Conservation (phyloP, 1,140 invertebrate genomes). For the Papilio helenus region DNA sequence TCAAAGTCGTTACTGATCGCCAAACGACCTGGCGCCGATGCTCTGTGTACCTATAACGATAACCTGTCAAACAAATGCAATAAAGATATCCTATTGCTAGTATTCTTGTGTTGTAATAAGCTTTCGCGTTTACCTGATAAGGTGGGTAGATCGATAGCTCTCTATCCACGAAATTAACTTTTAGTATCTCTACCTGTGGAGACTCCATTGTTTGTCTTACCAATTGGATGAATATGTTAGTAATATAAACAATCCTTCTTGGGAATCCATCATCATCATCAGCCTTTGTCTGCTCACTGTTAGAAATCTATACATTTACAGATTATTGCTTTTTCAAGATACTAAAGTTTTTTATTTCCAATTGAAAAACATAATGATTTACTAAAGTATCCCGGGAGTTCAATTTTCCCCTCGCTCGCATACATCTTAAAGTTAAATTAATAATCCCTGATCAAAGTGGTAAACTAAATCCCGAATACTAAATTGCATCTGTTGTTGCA, state of each 20-base stretch:
- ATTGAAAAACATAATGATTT: too few relatives aligned
- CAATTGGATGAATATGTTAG: not conserved
- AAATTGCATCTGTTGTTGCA: slow-evolving; percentile 43
- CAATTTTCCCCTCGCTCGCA: not conserved
- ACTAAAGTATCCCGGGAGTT: not conserved
- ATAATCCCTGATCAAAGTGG: slow-evolving; percentile 15
- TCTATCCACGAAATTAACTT: not conserved
- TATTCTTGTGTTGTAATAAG: not conserved
- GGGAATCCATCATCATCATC: too few relatives aligned
- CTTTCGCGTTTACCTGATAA: not conserved
- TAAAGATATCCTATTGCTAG: not conserved
- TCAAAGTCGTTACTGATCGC: slow-evolving; percentile 36
- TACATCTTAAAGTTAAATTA: not conserved
- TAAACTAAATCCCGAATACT: slow-evolving; percentile 27
- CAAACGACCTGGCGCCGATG: not conserved
- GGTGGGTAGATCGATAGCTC: not conserved
- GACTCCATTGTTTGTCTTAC: not conserved
- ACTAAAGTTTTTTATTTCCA: too few relatives aligned
- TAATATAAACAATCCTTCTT: not conserved
- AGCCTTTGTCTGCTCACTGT: too few relatives aligned
- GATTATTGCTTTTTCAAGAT: not conserved
- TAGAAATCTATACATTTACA: not conserved
- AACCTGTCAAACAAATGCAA: not conserved
- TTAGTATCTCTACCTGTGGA: not conserved
- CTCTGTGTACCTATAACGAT: not conserved